These are phyloP conservation scores for Misgurnus anguillicaudatus DNA, from an alignment of 2,113 vertebrate genomes.

Conservation along the genomic window DNA sequence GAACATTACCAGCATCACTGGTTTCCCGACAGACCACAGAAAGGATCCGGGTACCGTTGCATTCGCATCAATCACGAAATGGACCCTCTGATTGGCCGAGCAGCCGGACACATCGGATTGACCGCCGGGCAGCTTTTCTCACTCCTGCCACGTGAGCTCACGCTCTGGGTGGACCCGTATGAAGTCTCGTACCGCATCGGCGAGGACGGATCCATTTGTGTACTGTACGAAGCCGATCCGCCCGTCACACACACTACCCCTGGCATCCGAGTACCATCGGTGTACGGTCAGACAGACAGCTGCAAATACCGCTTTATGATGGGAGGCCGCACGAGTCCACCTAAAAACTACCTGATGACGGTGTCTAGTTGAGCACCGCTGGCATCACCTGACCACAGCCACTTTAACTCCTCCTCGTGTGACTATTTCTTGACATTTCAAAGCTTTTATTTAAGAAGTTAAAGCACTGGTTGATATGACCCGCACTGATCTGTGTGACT, in stretches of 20 bases:
- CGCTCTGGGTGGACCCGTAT: conserved; percentile 86
- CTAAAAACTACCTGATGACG: conserved; percentile 84
- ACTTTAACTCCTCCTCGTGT: background rate
- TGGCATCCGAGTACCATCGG: background rate
- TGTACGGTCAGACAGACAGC: conserved; percentile 64
- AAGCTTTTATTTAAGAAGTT: conserved; percentile 20
- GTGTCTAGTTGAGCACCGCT: conserved; percentile 77
- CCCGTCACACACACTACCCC: conserved; percentile 12
- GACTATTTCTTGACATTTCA: conserved; percentile 39
- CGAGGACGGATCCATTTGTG: conserved; percentile 86
- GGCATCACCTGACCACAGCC: background rate
- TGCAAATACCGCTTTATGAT: conserved; percentile 82
- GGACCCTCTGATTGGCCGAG: conserved; percentile 84
- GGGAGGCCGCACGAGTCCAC: conserved; percentile 71
- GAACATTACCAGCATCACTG: conserved; percentile 86
- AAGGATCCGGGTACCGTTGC: conserved; percentile 87
- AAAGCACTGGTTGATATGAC: conserved; percentile 46
- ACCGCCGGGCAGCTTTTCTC: conserved; percentile 72
- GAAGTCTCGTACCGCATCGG: conserved; percentile 88
- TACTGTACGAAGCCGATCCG: conserved; percentile 75
- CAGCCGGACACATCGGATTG: conserved; percentile 77
- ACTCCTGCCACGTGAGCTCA: conserved; percentile 83
- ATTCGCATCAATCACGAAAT: conserved; percentile 86
- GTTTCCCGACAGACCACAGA: conserved; percentile 83
- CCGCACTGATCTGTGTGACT: conserved; percentile 17